Base-by-base conservation (phyloP, 2,888 invertebrate species). In the Tetragonisca angustula region DNA sequence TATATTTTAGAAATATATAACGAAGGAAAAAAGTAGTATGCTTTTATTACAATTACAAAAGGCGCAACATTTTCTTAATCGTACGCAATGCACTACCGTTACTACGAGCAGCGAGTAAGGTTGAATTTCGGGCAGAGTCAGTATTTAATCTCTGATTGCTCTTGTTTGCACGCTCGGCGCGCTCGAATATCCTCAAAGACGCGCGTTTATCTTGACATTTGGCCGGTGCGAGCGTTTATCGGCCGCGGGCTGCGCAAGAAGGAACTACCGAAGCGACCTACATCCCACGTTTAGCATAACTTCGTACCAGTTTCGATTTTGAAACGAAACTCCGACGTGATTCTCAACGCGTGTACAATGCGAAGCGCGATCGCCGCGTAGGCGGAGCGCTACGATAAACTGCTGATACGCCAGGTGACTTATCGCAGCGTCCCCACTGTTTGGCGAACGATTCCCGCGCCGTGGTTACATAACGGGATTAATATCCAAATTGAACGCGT, bases 301-400 rank as follows among this genome's bases (percentile, higher is more conserved):
- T 70, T 56, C 83, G 83, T 76, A 69, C 76, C 79, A 79, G 84
- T 84, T 83, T 76, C 75, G 83, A 83, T 80, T 85, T 83, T 83
- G 77, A 85, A 85, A 85, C 70, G 61, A 79, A 83, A 68, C 84
- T 67, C 50, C 43, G 75, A 74, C 75, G 72, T 72, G 84, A 83
- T 76, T 69, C 67, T 19, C 65, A 19, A 65, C 79, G 72, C 72
- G 77, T 71, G 77, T 52, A 61, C 17, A 61, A 6, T 17, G 27
- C 70, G 68, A 78, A 32, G 52, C 68, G 56, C 68, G 56, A 77
- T 76, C 62, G 67, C 50, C 9, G 56, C 62, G 87, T 87, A 69
- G 83, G 83, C 85, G 81, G 76, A 49, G 43, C 54, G 50, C 27
- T 50, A 32, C 74, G 81, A 85, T 79, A 64, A 64, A 32, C 13